Base-by-base conservation (phyloP, 2,113 vertebrate species). In the Pollachius pollachius region DNA sequence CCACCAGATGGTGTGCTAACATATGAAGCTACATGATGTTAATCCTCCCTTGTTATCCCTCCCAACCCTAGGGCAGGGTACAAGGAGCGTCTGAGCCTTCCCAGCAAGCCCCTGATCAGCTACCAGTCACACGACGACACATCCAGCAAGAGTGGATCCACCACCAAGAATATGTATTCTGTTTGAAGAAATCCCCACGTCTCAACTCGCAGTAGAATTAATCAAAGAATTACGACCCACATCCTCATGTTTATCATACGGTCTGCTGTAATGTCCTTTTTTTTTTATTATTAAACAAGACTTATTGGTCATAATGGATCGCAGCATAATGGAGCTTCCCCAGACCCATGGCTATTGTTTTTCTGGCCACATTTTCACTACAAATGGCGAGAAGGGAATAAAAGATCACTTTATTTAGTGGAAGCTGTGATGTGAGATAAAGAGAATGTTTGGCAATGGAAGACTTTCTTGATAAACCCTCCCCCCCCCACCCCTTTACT, bases 91-190 rank as follows among this genome's bases (percentile, higher is more conserved):
- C 86, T 94, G 83, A 93, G 60, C 79, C 54, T 94, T 64, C 87
- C 90, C 72, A 71, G 41, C 74, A 94, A 93, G 90, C 89, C 81
- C 71, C 66, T 92, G 70, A 84, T 94, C 13, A 91, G 93, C 81
- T 94, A 94, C 88, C 93, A 94, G 87, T 94, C 93, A 77, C 93
- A 94, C 1, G 93, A 94, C 34, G 93, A 94, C 89, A 94, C 93
- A 56, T 94, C 93, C 88, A 94, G 93, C 90, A 94, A 94, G 90
- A 94, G 93, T 21, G 93, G 93, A 68, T 94, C 93, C 81, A 94
- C 93, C 71, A 94, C 93, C 86, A 94, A 94, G 86, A 94, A 93
- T 85, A 90, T 94, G 88, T 94, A 91, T 72, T 90, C 92, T 0
- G 90, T 94, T 90, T 94, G 90, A 93, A 87, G 80, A 85, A 70